Percentiles rank a stretch among this genome's conserved stretches.
Evolutionary conservation across 2,797 vertebrate genomes (phyloP).

Genomic region (Thripadectes ignobilis): DNA sequence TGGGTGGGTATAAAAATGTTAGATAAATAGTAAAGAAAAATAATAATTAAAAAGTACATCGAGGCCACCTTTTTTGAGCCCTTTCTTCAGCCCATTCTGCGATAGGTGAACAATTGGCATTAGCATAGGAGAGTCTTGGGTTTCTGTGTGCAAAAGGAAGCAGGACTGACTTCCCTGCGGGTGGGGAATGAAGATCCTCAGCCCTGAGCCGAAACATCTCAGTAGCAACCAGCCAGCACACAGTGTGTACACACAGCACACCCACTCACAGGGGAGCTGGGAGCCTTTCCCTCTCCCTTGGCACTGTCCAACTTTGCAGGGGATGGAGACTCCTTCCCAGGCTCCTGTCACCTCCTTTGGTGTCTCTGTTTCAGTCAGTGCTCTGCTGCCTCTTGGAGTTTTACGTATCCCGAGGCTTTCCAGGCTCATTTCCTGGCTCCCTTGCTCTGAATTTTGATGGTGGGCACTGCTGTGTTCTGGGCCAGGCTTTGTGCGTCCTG

Average conservation of each 20-base stretch:
- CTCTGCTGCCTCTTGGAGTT: neutral
- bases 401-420: neutral
- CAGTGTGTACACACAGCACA: neutral
- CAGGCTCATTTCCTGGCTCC: neutral
- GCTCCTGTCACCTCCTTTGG: neutral
- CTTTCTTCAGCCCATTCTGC: neutral
- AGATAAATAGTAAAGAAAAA: neutral
- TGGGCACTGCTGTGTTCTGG: neutral
- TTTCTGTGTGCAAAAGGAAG: constrained; percentile 5
- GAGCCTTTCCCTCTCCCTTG: neutral
- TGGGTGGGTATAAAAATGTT: neutral
- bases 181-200: neutral
- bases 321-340: neutral
- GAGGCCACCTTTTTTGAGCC: neutral
- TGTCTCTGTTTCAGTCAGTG: neutral
- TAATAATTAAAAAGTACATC: neutral
- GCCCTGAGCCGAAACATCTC: neutral
- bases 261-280: neutral
- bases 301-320: neutral
- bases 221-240: neutral
- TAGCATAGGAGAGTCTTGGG: neutral
- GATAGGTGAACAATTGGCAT: neutral
- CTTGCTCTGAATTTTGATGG: neutral
- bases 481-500: neutral
- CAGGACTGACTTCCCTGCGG: neutral